Base-by-base conservation (phyloP, 1,140 invertebrate species). In the Drosophila cardini region DNA sequence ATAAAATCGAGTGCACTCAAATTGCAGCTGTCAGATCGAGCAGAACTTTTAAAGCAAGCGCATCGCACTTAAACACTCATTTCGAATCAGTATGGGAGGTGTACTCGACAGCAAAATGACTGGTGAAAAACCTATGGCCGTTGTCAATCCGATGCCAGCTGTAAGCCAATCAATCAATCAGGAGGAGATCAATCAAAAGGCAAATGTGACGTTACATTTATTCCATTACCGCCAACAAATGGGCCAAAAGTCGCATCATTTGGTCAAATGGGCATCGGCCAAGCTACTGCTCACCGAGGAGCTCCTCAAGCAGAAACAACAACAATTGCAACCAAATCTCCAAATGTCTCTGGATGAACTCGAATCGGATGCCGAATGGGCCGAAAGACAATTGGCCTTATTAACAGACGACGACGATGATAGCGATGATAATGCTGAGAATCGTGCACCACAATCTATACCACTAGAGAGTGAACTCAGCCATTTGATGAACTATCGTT, bases 281-380 rank as follows among this genome's bases (percentile, higher is more conserved):
- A 91, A 91, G 61, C 38, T 91, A 3, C 11, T 80, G 9, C 73
- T 91, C 7, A 91, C 89, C 26, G 89, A 91, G 56, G 75, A 91
- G 58, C 61, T 91, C 40, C 69, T 91, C 1, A 90, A 84, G 67
- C 57, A 76, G 0, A 67, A 56, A 15, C 21, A 69, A n/a, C 16
- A 48, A 9, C 7, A 18, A 0, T 7, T 36, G 16, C 56, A 52
- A 13, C 42, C 30, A 15, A 55, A 55, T 36, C 6, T 18, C 4
- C 0, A 26, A n/a, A 40, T 34, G 0, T 16, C 53, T 1, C 15
- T 70, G 58, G 38, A 50, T 15, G 18, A 36, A 0, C 26, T 55
- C 26, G 48, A 74, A 13, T n/a, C 18, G 0, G 48, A 57, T 32
- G 34, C 85, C 6, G 53, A 67, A 9, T 89, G 80, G 85, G 65